These are phyloP conservation scores for Autographa pulchrina DNA, from an alignment of 2,888 invertebrate species.

Conservation along the genomic window DNA sequence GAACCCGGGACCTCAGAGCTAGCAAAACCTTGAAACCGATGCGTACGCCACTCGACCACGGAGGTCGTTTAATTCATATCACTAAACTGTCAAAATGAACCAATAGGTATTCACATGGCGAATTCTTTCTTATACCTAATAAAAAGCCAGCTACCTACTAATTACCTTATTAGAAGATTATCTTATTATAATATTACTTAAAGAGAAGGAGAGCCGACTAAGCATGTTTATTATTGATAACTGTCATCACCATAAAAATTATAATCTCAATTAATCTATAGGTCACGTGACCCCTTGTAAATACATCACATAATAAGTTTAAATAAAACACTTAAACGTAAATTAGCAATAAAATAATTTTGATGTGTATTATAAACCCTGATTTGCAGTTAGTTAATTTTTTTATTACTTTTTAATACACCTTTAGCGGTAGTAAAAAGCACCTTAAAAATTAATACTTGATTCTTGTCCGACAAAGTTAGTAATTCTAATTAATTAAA, in stretches of 20 bases:
- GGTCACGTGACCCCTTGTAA: conserved; percentile 18
- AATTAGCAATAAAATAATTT: conserved; percentile 40
- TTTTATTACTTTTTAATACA: conserved; percentile 54
- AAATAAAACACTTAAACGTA: conserved; percentile 27
- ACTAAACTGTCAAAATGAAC: too few relatives aligned
- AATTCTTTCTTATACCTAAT: too few relatives aligned
- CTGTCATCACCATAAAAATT: conserved; percentile 15
- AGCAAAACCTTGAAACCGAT: too few relatives aligned
- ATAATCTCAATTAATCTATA: conserved; percentile 22
- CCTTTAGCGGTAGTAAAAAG: conserved; percentile 44
- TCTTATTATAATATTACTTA: neutral
- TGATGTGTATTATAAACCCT: conserved; percentile 28
- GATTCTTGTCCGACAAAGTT: conserved; percentile 38
- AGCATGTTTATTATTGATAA: neutral
- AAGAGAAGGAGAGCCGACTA: neutral
- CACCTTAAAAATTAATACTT: conserved; percentile 32
- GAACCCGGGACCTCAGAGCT: too few relatives aligned
- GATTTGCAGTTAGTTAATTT: conserved; percentile 51
- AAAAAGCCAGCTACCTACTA: neutral
- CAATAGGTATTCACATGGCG: too few relatives aligned
- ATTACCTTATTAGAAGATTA: neutral
- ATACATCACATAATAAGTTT: conserved; percentile 24
- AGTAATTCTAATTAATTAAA: conserved; percentile 49
- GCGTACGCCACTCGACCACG: too few relatives aligned
- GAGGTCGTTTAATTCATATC: too few relatives aligned